phyloP scores from a whole-genome alignment of 2,113 vertebrate genomes.

The Etheostoma spectabile region DNA sequence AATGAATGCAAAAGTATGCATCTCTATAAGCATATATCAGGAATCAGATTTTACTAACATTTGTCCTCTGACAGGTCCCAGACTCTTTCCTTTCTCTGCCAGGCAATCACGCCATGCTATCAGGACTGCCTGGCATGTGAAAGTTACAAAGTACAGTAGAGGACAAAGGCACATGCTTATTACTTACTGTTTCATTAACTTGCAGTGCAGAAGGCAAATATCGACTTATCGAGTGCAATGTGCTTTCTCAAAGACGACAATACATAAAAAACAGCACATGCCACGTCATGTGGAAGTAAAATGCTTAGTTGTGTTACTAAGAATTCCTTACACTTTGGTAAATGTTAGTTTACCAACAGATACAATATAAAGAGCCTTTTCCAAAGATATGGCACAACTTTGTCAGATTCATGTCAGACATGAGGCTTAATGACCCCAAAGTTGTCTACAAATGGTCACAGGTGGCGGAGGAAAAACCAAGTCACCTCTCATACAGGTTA shows the following conservation, averaged over 20 bases:
- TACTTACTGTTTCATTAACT: neutral
- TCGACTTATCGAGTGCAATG: neutral
- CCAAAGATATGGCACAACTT: neutral
- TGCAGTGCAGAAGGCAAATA: neutral
- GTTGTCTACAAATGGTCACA: neutral
- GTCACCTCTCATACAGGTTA: slow-evolving; percentile 5
- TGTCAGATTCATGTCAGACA: slow-evolving; percentile 7
- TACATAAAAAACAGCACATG: neutral
- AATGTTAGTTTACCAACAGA: neutral
- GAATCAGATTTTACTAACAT: neutral
- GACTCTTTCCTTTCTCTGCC: neutral
- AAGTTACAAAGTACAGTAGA: too few species aligned
- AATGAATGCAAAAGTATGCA: slow-evolving; percentile 6
- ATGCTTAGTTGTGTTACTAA: slow-evolving; percentile 1
- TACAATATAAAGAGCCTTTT: neutral
- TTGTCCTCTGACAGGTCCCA: neutral
- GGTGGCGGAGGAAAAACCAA: slow-evolving; percentile 7
- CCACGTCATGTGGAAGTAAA: neutral
- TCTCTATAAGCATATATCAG: neutral
- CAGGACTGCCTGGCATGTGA: neutral
- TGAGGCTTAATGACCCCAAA: neutral
- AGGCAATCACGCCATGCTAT: neutral
- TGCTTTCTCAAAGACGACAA: neutral
- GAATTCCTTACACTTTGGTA: neutral
- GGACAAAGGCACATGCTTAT: neutral